phyloP scores from a whole-genome alignment of 2,113 vertebrate genomes.

The Colistium nudipinnis region DNA sequence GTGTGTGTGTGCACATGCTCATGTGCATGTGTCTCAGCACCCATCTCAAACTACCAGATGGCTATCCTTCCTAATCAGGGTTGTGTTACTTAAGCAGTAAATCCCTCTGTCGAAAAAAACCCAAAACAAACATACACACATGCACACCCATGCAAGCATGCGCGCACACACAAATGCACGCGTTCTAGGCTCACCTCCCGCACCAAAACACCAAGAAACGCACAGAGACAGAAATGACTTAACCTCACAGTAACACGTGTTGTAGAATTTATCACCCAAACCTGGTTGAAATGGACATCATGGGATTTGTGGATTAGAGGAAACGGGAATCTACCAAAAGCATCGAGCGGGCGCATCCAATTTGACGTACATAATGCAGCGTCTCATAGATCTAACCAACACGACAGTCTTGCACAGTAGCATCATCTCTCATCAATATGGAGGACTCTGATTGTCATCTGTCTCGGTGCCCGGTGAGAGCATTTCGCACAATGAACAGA shows the following conservation, averaged over 20 bases:
- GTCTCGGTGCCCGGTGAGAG: neutral
- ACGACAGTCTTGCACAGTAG: neutral
- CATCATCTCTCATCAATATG: constrained; percentile 15
- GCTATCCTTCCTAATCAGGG: constrained; percentile 59
- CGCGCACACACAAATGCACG: neutral
- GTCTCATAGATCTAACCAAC: constrained; percentile 6
- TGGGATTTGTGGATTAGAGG: constrained; percentile 12
- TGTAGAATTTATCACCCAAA: constrained; percentile 15
- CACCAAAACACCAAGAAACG: constrained; percentile 6
- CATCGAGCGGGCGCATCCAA: neutral
- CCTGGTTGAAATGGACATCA: constrained; percentile 5
- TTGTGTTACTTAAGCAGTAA: constrained; percentile 65
- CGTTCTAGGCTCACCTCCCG: no score
- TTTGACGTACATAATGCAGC: constrained; percentile 4
- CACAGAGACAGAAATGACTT: neutral
- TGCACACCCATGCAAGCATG: neutral
- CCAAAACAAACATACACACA: neutral
- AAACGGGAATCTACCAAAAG: constrained; percentile 13
- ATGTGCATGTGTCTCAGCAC: constrained; percentile 35
- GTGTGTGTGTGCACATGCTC: neutral
- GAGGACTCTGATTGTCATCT: neutral
- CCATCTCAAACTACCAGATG: constrained; percentile 66
- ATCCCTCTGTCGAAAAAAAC: constrained; percentile 49
- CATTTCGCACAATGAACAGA: constrained; percentile 6
- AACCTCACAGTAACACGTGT: neutral